Evolutionary conservation across 2,797 vertebrate genomes (phyloP).

Genomic region (Gadopsis marmoratus): DNA sequence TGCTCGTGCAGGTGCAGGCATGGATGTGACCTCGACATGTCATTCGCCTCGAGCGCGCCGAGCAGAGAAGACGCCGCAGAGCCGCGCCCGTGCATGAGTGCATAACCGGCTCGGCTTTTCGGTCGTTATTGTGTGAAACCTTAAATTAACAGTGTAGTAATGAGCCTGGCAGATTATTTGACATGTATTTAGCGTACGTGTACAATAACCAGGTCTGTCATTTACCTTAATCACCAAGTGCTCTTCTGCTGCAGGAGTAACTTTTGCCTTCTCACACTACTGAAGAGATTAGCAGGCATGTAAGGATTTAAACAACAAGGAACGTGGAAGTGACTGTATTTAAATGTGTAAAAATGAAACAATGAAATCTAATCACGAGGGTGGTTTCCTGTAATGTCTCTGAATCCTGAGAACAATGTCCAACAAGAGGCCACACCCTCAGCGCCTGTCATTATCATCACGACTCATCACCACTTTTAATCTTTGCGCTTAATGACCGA

Average conservation of each 20-base stretch:
- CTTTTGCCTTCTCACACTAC: neutral
- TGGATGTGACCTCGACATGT: conserved; percentile 8
- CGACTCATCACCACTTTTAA: conserved; percentile 40
- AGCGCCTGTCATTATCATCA: neutral
- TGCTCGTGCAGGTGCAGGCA: conserved; percentile 42
- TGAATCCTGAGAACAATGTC: conserved; percentile 19
- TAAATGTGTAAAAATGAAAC: neutral
- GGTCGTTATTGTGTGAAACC: neutral
- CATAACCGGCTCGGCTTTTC: conserved; percentile 7
- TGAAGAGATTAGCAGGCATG: neutral
- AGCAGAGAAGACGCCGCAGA: conserved; percentile 6
- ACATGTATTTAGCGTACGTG: neutral
- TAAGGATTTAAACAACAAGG: neutral
- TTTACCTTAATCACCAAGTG: neutral
- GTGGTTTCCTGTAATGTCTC: neutral
- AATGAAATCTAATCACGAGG: neutral
- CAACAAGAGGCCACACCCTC: conserved; percentile 46
- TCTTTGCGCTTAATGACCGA: conserved; percentile 6
- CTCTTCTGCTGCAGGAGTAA: neutral
- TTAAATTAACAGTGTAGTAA: neutral
- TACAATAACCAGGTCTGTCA: neutral
- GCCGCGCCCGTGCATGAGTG: conserved; percentile 2
- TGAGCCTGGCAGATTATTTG: neutral
- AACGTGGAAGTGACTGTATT: neutral
- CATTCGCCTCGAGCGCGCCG: conserved; percentile 16